A percentile compares a stretch with the other conserved stretches of the same genome.
Evolutionary conservation across 1,140 invertebrate genomes (phyloP).

Genomic region (Ostrea edulis): DNA sequence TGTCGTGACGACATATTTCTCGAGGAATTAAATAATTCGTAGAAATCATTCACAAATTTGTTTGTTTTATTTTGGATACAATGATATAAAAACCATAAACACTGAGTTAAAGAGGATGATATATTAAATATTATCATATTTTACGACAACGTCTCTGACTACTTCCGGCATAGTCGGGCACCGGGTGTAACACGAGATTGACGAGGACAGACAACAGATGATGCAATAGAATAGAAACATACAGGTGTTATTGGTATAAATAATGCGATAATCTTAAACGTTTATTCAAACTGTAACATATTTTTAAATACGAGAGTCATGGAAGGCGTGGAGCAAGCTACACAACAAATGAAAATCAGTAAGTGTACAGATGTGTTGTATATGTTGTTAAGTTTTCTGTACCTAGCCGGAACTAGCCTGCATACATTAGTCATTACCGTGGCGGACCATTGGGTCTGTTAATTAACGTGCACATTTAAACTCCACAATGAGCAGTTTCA

Average conservation of each 20-base stretch:
- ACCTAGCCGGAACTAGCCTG: too few relatives aligned
- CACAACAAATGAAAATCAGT: slow-evolving; percentile 1
- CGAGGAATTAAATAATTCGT: not conserved
- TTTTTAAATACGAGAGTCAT: not conserved
- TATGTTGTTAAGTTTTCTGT: too few relatives aligned
- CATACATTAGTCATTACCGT: too few relatives aligned
- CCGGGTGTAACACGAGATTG: slow-evolving; percentile 1
- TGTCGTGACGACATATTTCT: slow-evolving; percentile 17
- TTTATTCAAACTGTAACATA: too few relatives aligned
- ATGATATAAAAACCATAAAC: not conserved
- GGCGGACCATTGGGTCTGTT: too few relatives aligned
- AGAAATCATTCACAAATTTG: not conserved
- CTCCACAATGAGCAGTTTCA: too few relatives aligned
- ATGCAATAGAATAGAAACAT: slow-evolving; percentile 17
- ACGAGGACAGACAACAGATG: not conserved
- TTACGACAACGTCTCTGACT: slow-evolving; percentile 45
- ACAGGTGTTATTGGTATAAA: not conserved
- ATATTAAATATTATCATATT: not conserved
- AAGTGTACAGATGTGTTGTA: not conserved
- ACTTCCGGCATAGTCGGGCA: not conserved
- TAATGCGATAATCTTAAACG: not conserved
- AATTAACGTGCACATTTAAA: too few relatives aligned
- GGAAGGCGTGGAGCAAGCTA: not conserved
- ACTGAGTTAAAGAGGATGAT: not conserved
- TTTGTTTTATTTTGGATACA: not conserved